Evolutionary conservation across 1,140 invertebrate genomes (phyloP), one percentile per base, ranked within the genome.

Genomic region (Batillaria attramentaria): DNA sequence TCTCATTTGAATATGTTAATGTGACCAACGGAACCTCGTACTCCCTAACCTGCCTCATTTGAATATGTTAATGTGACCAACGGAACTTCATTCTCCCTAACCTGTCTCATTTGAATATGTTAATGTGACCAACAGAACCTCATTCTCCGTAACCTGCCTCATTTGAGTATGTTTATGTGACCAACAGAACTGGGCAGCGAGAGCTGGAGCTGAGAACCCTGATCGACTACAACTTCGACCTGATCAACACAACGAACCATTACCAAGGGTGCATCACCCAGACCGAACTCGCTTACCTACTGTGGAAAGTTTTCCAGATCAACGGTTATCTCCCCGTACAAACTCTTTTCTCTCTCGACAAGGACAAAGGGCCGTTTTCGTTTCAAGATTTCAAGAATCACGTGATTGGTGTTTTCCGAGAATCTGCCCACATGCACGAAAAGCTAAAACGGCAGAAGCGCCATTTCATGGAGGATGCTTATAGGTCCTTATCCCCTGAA

Each of bases 181-280:
- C n/a, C n/a, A 62, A 33, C 46, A 20, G 31, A 37, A 28, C 31
- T 4, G 28, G 20, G 13, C 73, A 76, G 43, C 20, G 35, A 20
- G 33, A 65, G 57, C 28, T 13, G 0, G 73, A 76, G 39, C 50
- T 76, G 20, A 10, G 10, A 35, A 57, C 54, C 8, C 54, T 76
- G 35, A 65, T 76, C 16, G 35, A 60, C 10, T 60, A 62, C 57
- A 72, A 72, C n/a, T 72, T 72, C n/a, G 41, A 42, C n/a, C 20
- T 72, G 16, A 18, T 41, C 42, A 41, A 72, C 33, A 39, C n/a
- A 13, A 3, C n/a, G 35, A 37, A 42, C 6, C 20, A 39, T 0
- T n/a, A 10, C 10, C 16, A 37, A 20, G 1, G 24, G 35, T 72
- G 70, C 42, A n/a, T 72, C 33, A 4, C 35, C 35, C 13, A 16